phyloP scores from a whole-genome alignment of 1,140 invertebrate genomes.

The Drosophila kanapiae region DNA sequence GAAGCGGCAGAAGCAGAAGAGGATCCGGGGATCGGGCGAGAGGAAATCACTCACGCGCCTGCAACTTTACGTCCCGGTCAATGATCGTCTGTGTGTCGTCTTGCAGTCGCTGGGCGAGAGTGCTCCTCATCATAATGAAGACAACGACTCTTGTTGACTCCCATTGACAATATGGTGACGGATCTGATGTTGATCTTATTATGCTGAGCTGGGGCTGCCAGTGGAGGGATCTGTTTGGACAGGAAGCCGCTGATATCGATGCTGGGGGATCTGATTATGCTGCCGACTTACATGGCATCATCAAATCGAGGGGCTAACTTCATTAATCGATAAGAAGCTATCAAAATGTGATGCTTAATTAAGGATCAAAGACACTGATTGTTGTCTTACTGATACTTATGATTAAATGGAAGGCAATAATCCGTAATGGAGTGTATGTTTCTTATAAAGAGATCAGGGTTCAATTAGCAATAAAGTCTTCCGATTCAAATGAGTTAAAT shows the following conservation, averaged over 20 bases:
- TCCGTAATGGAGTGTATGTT: neutral
- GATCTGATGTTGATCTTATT: constrained; percentile 61
- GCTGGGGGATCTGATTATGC: constrained; percentile 40
- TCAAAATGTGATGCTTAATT: constrained; percentile 2
- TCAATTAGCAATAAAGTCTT: neutral
- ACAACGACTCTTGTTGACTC: constrained; percentile 75
- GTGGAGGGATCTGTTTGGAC: constrained; percentile 19
- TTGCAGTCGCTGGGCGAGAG: constrained; percentile 21
- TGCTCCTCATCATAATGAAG: constrained; percentile 72
- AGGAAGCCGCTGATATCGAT: constrained; percentile 46
- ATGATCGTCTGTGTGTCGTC: constrained; percentile 62
- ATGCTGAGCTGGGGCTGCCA: constrained; percentile 27
- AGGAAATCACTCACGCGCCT: constrained; percentile 68
- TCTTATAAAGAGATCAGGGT: neutral
- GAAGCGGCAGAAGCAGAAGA: constrained; percentile 16
- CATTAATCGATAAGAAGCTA: constrained; percentile 13
- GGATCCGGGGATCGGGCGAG: constrained; percentile 13
- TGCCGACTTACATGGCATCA: constrained; percentile 26
- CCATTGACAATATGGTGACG: constrained; percentile 67
- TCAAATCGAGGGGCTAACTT: constrained; percentile 27
- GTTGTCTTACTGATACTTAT: neutral
- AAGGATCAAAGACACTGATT: constrained; percentile 2
- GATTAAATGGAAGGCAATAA: neutral
- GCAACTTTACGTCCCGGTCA: constrained; percentile 61
- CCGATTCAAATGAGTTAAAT: neutral